These are phyloP conservation scores for Microctenopoma lineatum DNA, from an alignment of 2,797 vertebrate species.

Conservation along the genomic window DNA sequence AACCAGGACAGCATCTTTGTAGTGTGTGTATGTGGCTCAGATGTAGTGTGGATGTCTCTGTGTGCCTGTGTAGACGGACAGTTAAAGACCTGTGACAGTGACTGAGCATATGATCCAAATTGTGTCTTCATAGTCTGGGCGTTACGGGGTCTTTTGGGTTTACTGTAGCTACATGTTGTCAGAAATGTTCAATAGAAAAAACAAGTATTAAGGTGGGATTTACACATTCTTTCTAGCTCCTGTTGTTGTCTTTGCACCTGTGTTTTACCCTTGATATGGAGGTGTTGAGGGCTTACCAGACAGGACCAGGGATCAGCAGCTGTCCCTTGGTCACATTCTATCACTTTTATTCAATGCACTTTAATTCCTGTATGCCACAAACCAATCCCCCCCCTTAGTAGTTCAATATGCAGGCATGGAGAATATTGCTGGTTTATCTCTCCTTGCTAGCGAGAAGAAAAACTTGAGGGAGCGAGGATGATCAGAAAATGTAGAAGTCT, in stretches of 20 bases:
- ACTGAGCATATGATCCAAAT: slow-evolving; percentile 34
- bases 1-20: slow-evolving; percentile 67
- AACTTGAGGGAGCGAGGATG: slow-evolving; percentile 50
- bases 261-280: slow-evolving; percentile 28
- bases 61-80: slow-evolving; percentile 37
- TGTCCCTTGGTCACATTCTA: slow-evolving; percentile 53
- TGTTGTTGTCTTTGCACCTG: slow-evolving; percentile 19
- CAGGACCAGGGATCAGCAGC: slow-evolving; percentile 38
- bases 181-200: slow-evolving; percentile 40
- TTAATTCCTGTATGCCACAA: slow-evolving; percentile 58
- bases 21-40: slow-evolving; percentile 41
- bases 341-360: slow-evolving; percentile 74
- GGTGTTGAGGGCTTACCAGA: slow-evolving; percentile 30
- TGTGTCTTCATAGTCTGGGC: slow-evolving; percentile 30
- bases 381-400: slow-evolving; percentile 19
- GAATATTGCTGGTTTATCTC: slow-evolving; percentile 18
- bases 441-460: slow-evolving; percentile 12
- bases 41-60: slow-evolving; percentile 48
- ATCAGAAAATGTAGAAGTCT: slow-evolving; percentile 59
- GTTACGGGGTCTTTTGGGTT: slow-evolving; percentile 34
- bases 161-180: slow-evolving; percentile 34
- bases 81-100: slow-evolving; percentile 16
- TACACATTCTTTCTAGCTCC: slow-evolving; percentile 38
- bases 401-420: slow-evolving; percentile 9
- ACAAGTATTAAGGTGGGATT: slow-evolving; percentile 27